Base-by-base conservation (phyloP, 2,113 vertebrate species). In the Grus americana region DNA sequence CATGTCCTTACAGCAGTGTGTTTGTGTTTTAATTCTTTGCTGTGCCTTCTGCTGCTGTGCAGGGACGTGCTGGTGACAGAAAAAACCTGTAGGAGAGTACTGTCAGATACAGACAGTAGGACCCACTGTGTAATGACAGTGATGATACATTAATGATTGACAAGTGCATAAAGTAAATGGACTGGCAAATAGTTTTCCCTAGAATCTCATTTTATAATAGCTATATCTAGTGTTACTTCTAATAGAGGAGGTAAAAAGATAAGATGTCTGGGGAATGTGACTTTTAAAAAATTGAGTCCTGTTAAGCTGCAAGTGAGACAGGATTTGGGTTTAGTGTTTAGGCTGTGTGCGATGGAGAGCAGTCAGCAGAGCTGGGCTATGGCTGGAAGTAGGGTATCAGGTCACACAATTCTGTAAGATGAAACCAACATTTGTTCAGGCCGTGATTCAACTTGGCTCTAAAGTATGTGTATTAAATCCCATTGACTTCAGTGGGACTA, bases 401-500 rank as follows among this genome's bases (percentile, higher is more conserved):
- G 76, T 93, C 94, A 91, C 93, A 89, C 44, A 65, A 17, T 76
- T 58, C 76, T 29, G 79, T 10, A 61, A 89, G 57, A 95, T 62
- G 80, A 92, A 93, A 87, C 83, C 91, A 81, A 2, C 92, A 72
- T 76, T 96, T 89, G 73, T 76, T 95, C 94, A 94, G 96, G 61
- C 73, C 1, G 0, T n/a, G 83, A 89, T 96, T 95, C 80, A 70
- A 1, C 89, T 72, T 65, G 80, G 38, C 92, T 91, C 73, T 68
- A 10, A 49, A 89, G 80, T 20, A 10, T 75, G 61, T 74, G 83
- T 22, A 88, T 92, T 84, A 96, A 96, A 89, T 97, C 96, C 96
- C 80, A 82, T 92, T 93, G 95, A 94, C 92, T 96, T 90, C 84
- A 72, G 54, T 47, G 50, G 86, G 91, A 87, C 94, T 95, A 63